A percentile compares a stretch with the other conserved stretches of the same genome.
Conservation (phyloP, 2,888 invertebrate genomes). For the Scotopteryx bipunctaria region DNA sequence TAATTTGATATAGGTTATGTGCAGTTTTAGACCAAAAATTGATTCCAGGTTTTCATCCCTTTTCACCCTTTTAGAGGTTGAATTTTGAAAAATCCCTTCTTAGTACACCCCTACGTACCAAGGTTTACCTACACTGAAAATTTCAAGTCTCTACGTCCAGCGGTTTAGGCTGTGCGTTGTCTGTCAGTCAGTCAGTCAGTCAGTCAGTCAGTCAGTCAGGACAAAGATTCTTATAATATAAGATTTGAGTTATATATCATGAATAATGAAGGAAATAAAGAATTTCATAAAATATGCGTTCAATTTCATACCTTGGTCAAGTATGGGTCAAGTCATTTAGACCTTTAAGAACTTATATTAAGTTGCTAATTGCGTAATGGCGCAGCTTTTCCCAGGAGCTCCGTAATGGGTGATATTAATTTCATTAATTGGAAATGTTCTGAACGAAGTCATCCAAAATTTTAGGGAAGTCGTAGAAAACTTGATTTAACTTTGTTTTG, state of each 20-base stretch:
- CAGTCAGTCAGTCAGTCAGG: too few relatives aligned
- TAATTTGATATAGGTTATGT: too few relatives aligned
- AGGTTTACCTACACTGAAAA: too few relatives aligned
- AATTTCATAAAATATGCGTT: conserved; percentile 5
- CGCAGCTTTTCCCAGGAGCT: conserved; percentile 23
- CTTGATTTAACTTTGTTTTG: conserved; percentile 11
- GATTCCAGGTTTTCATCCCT: too few relatives aligned
- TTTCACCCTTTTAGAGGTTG: too few relatives aligned
- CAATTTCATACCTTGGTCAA: conserved; percentile 14
- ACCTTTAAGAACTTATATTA: conserved; percentile 22
- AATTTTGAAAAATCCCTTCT: too few relatives aligned
- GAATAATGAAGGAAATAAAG: conserved; percentile 2
- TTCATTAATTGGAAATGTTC: conserved; percentile 29
- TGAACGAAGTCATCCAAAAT: conserved; percentile 24
- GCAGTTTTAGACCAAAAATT: too few relatives aligned
- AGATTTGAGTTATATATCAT: not conserved
- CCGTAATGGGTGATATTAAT: conserved; percentile 27
- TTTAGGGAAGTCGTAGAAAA: conserved; percentile 14
- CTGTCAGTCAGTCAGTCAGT: too few relatives aligned
- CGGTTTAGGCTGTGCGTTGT: too few relatives aligned
- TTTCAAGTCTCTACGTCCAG: too few relatives aligned
- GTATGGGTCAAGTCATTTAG: conserved; percentile 25
- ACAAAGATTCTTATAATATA: not conserved
- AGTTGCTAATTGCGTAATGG: conserved; percentile 30
- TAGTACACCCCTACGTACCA: too few relatives aligned